Evolutionary conservation across 2,797 vertebrate genomes (phyloP).

Genomic region (Crax fasciolata): DNA sequence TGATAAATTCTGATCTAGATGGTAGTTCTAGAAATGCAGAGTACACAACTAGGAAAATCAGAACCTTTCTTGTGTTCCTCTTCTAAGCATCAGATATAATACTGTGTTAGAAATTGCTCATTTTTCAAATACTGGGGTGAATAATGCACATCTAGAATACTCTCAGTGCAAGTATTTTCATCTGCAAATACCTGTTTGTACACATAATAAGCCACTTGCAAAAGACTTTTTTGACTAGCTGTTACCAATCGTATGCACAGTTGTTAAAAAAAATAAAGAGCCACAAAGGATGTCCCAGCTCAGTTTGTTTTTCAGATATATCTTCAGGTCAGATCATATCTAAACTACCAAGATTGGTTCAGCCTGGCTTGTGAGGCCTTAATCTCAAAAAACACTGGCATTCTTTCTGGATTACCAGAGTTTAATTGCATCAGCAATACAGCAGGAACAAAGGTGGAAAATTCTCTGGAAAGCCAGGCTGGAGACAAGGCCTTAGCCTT

Average conservation of each 20-base stretch:
- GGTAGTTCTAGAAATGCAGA: background rate
- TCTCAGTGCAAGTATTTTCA: background rate
- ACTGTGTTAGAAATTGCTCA: background rate
- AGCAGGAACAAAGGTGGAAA: background rate
- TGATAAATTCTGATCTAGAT: background rate
- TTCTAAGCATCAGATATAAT: background rate
- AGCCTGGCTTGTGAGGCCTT: background rate
- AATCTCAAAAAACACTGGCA: background rate
- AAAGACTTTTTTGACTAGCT: background rate
- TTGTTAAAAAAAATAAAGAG: background rate
- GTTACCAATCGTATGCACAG: background rate
- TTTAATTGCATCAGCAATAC: background rate
- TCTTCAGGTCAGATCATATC: background rate
- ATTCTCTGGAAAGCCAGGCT: background rate
- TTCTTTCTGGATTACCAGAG: constrained; percentile 11
- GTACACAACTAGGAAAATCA: background rate
- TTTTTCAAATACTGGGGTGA: background rate
- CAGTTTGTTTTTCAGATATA: background rate
- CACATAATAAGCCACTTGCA: background rate
- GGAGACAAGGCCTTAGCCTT: background rate
- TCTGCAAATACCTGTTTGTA: background rate
- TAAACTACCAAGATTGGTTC: background rate
- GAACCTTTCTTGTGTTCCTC: background rate
- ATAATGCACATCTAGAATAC: background rate
- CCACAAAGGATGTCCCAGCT: background rate